A percentile compares a stretch with the other conserved stretches of the same genome.
These are phyloP conservation scores for Papilio aristodemus DNA, from an alignment of 1,140 invertebrate species.

Conservation along the genomic window DNA sequence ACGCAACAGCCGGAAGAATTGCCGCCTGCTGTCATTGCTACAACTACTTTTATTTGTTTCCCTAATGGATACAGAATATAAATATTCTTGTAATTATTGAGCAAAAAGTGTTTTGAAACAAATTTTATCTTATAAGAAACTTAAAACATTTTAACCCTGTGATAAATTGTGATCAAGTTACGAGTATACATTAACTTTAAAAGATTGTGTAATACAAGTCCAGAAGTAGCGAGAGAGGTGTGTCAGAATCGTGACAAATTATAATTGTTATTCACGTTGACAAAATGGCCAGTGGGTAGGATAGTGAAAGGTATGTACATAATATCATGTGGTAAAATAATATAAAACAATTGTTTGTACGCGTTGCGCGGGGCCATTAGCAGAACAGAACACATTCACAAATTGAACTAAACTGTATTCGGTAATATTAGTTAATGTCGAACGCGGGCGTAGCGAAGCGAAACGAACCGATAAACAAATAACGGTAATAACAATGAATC, in stretches of 20 bases:
- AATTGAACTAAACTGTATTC: conserved; percentile 17
- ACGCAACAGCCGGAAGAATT: neutral
- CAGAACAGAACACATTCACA: neutral
- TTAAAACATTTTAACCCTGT: too few species aligned
- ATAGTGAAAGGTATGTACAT: too few species aligned
- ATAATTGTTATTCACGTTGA: too few species aligned
- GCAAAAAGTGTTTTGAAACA: too few species aligned
- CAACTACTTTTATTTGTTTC: conserved; percentile 2
- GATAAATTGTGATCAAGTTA: too few species aligned
- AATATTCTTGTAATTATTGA: neutral
- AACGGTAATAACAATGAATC: conserved; percentile 20
- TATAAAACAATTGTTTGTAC: neutral
- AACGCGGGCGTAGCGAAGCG: conserved; percentile 7
- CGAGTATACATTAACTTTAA: too few species aligned
- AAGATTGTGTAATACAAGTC: too few species aligned
- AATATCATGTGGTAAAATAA: too few species aligned
- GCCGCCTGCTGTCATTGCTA: neutral
- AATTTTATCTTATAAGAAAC: too few species aligned
- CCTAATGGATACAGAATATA: neutral
- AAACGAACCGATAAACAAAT: conserved; percentile 10
- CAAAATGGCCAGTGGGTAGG: too few species aligned
- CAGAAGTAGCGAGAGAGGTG: too few species aligned
- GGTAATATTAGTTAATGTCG: conserved; percentile 11
- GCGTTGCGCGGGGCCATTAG: neutral
- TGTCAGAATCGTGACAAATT: too few species aligned